Evolutionary conservation across 2,888 invertebrate species (phyloP).

Genomic region (Cancer borealis): DNA sequence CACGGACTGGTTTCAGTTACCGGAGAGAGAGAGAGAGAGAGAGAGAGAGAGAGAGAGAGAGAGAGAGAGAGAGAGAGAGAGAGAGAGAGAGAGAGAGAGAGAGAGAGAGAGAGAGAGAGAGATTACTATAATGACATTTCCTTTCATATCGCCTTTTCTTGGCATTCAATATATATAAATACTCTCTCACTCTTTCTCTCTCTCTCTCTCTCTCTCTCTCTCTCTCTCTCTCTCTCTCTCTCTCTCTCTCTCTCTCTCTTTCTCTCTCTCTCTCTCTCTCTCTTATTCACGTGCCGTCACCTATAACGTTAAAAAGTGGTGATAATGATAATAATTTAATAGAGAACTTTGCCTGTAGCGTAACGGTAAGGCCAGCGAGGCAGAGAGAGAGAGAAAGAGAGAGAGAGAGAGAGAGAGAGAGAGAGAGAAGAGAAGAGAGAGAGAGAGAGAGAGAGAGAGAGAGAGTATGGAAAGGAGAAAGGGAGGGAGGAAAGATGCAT

Average conservation of each 20-base stretch:
- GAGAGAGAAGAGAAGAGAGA: constrained; percentile 19
- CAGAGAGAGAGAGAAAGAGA: background rate
- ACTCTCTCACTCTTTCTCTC: background rate
- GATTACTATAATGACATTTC: background rate
- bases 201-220: constrained; percentile 23
- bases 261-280: constrained; percentile 5
- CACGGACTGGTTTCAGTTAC: constrained; percentile 7
- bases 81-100: background rate
- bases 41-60: background rate
- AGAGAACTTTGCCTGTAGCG: too few relatives aligned
- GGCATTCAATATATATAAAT: background rate
- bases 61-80: too few relatives aligned
- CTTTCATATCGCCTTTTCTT: background rate
- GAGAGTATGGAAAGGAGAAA: background rate
- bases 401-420: constrained; percentile 25
- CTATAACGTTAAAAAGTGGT: background rate
- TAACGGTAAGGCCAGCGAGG: background rate
- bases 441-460: constrained; percentile 46
- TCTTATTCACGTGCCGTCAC: background rate
- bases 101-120: background rate
- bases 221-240: constrained; percentile 50
- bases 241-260: background rate
- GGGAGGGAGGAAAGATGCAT: background rate
- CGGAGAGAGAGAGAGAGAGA: constrained; percentile 7
- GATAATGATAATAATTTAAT: background rate